Evolutionary conservation across 2,888 invertebrate genomes (phyloP).

Genomic region (Andrena bicolor): DNA sequence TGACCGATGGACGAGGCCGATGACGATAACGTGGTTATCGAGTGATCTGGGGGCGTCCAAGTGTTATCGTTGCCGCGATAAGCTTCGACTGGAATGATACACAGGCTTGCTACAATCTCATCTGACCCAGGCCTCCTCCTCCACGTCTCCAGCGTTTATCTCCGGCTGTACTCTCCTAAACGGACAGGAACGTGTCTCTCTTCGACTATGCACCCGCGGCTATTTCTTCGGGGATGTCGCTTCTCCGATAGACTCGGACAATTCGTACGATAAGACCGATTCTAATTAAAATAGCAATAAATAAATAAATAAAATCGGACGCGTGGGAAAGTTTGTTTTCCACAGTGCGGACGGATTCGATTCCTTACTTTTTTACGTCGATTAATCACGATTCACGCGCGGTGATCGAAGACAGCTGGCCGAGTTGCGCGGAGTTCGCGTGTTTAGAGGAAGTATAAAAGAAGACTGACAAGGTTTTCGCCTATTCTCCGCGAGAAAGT

Average conservation of each 20-base stretch:
- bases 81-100: constrained; percentile 79
- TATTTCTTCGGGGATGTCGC: constrained; percentile 31
- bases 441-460: too few species aligned
- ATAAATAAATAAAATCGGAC: constrained; percentile 40
- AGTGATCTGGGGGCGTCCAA: constrained; percentile 85
- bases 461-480: too few species aligned
- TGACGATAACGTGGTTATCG: constrained; percentile 83
- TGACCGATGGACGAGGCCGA: constrained; percentile 79
- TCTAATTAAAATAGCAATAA: too few species aligned
- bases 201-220: constrained; percentile 30
- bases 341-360: neutral
- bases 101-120: constrained; percentile 78
- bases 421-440: neutral
- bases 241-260: constrained; percentile 12
- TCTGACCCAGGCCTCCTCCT: constrained; percentile 81
- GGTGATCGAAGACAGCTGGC: too few species aligned
- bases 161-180: constrained; percentile 30
- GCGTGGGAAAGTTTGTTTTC: constrained; percentile 11
- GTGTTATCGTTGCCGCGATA: constrained; percentile 81
- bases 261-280: constrained; percentile 23
- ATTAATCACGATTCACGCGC: neutral
- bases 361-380: neutral
- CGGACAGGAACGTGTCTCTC: constrained; percentile 22
- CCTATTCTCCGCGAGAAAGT: neutral
- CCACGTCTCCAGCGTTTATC: constrained; percentile 63